phyloP scores from a whole-genome alignment of 2,888 invertebrate genomes.

The Anticlea derivata region DNA sequence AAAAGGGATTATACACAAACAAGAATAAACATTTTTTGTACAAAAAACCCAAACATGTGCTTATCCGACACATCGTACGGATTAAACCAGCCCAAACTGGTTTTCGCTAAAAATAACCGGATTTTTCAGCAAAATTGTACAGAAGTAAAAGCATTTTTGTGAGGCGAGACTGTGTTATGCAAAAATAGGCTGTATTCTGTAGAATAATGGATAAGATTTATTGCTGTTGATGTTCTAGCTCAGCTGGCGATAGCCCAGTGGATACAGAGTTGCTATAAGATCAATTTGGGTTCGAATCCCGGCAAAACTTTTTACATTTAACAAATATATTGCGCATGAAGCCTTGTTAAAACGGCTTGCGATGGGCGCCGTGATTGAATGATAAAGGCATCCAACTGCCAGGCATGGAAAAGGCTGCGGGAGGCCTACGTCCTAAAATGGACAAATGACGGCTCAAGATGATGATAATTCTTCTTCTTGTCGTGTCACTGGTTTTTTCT shows the following conservation, averaged over 20 bases:
- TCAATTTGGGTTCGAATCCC: neutral
- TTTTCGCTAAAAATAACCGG: slow-evolving; percentile 45
- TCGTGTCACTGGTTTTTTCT: too few relatives aligned
- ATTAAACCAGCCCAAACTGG: slow-evolving; percentile 51
- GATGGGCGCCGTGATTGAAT: too few relatives aligned
- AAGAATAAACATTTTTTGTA: slow-evolving; percentile 14
- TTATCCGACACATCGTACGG: slow-evolving; percentile 49
- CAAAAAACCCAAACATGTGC: slow-evolving; percentile 27
- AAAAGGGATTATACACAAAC: too few relatives aligned
- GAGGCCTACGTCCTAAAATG: too few relatives aligned
- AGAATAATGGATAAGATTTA: neutral
- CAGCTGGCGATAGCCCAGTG: too few relatives aligned
- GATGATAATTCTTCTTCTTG: too few relatives aligned
- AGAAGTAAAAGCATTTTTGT: slow-evolving; percentile 8
- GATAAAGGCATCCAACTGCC: too few relatives aligned
- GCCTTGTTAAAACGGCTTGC: too few relatives aligned
- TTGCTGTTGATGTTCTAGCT: neutral
- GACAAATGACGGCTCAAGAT: too few relatives aligned
- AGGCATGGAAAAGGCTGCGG: too few relatives aligned
- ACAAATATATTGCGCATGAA: too few relatives aligned
- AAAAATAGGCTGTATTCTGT: slow-evolving; percentile 6
- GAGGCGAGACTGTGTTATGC: neutral
- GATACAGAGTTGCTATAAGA: neutral
- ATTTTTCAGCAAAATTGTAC: slow-evolving; percentile 3
- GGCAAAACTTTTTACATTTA: too few relatives aligned